Evolutionary conservation across 1,140 invertebrate genomes (phyloP).

Genomic region (Triops longicaudatus): DNA sequence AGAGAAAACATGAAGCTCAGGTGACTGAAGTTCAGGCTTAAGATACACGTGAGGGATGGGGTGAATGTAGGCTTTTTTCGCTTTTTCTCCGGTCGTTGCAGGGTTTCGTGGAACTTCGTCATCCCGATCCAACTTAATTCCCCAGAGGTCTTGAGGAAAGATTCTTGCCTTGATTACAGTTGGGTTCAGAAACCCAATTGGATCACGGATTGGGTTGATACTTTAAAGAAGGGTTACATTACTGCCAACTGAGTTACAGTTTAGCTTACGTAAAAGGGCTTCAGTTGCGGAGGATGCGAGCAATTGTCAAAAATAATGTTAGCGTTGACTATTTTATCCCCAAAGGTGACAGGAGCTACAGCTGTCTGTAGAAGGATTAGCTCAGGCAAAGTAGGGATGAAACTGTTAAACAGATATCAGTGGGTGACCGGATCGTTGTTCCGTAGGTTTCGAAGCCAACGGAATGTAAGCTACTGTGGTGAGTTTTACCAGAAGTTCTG

Average conservation of each 20-base stretch:
- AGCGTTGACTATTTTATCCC: neutral
- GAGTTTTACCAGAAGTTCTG: too few relatives aligned
- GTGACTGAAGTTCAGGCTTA: too few relatives aligned
- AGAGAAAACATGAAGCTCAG: too few relatives aligned
- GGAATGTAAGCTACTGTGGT: too few relatives aligned
- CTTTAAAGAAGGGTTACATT: neutral
- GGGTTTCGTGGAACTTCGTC: neutral
- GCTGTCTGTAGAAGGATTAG: too few relatives aligned
- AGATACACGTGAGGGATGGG: too few relatives aligned
- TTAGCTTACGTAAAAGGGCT: neutral
- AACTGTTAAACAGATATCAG: too few relatives aligned
- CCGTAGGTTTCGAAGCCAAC: too few relatives aligned
- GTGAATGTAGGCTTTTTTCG: too few relatives aligned
- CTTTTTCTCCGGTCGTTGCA: too few relatives aligned
- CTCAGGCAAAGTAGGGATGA: too few relatives aligned
- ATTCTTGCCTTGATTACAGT: neutral
- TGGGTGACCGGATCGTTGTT: too few relatives aligned
- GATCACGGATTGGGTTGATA: neutral
- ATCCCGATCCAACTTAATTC: neutral
- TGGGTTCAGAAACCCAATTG: constrained; percentile 11
- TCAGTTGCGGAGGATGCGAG: neutral
- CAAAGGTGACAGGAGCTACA: neutral
- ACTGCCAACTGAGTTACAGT: neutral
- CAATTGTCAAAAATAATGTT: neutral
- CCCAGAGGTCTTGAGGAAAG: neutral